Evolutionary conservation across 2,113 vertebrate species (phyloP), one percentile per base, ranked within the genome.

Genomic region (Melanerpes aurifrons): DNA sequence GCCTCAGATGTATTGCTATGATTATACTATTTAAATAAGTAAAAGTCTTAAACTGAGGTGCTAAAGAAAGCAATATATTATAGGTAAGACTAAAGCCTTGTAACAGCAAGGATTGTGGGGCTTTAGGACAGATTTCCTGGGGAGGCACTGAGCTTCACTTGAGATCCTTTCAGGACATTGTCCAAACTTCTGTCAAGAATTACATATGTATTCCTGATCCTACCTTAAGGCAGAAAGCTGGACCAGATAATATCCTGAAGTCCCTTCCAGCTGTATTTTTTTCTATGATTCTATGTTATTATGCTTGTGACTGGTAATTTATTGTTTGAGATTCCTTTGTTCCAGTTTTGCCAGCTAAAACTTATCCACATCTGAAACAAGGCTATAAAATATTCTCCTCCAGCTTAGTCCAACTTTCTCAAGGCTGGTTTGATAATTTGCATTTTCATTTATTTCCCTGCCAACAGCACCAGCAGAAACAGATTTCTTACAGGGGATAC

Each of bases 361-460:
- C 2, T 63, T 92, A 87, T 31, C 63, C 63, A 82, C 61, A 87
- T 87, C 45, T 93, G 62, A 93, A 91, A 82, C 3, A 70, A 87
- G 40, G 2, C 54, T 48, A 67, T 67, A 68, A 86, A 82, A 70
- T 76, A 81, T 84, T 81, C 74, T 85, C 3, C 25, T 79, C 64
- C 24, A 87, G 40, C 3, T 2, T 64, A 82, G 43, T 48, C 43
- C 59, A 73, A 67, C 25, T 82, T 91, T 68, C 64, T 94, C 68
- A 76, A 80, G 71, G 37, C 31, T 87, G 29, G 43, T 76, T 77
- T 68, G 85, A 40, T 73, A 64, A 74, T 63, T 53, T 74, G 37
- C 64, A 53, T 90, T 90, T 83, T 95, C 93, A 75, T 93, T 69
- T 83, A 67, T 85, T 91, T 83, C 43, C 22, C 61, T 87, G 71